Percentiles rank a stretch among this genome's conserved stretches.
Evolutionary conservation across 2,113 vertebrate species (phyloP).

Genomic region (Orientallactaga bullata): DNA sequence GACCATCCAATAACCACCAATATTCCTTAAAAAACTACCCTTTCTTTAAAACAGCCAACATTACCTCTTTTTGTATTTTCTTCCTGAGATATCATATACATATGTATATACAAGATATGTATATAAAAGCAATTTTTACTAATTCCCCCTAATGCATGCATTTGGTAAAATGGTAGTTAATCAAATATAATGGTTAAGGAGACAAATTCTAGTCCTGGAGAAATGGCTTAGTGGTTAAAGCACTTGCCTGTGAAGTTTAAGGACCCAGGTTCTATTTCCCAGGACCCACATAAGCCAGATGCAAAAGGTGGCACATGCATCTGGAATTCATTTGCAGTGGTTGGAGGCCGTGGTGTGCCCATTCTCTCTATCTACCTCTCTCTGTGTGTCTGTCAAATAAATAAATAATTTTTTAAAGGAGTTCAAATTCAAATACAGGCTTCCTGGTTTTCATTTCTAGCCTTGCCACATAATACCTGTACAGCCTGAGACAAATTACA

Average conservation of each 20-base stretch:
- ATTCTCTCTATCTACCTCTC: too few relatives aligned
- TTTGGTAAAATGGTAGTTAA: neutral
- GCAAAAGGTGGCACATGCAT: too few relatives aligned
- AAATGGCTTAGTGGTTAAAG: too few relatives aligned
- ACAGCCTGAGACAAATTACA: neutral
- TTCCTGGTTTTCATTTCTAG: neutral
- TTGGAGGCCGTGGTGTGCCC: too few relatives aligned
- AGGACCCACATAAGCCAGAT: too few relatives aligned
- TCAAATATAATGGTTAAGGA: neutral
- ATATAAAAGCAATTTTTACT: neutral
- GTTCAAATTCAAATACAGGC: neutral
- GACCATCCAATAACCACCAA: neutral
- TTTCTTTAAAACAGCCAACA: neutral
- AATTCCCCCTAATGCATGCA: neutral
- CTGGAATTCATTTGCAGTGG: too few relatives aligned
- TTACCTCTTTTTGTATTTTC: neutral
- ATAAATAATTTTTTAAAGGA: too few relatives aligned
- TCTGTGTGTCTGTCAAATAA: too few relatives aligned
- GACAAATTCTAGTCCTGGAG: too few relatives aligned
- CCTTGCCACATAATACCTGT: neutral
- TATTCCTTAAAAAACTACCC: too few relatives aligned
- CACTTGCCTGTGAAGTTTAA: too few relatives aligned
- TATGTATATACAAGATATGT: neutral
- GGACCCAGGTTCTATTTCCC: too few relatives aligned
- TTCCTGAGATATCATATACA: neutral